Evolutionary conservation across 2,113 vertebrate species (phyloP).

Genomic region (Rutilus rutilus): DNA sequence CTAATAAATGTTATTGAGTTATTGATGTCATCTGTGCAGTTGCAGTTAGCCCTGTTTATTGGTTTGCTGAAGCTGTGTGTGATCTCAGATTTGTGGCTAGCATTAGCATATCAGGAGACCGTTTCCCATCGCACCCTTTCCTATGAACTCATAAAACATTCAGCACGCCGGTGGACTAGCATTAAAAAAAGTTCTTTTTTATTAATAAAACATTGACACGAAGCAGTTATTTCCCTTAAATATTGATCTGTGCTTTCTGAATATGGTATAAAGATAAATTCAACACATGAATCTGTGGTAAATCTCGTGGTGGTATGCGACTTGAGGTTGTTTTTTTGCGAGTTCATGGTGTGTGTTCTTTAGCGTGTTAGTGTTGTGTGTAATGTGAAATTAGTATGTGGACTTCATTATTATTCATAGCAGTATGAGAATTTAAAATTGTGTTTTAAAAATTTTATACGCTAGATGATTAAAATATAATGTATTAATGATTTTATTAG

Average conservation of each 20-base stretch:
- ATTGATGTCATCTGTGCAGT: neutral
- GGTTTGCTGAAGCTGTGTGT: neutral
- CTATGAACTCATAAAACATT: constrained; percentile 36
- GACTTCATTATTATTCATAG: constrained; percentile 50
- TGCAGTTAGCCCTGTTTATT: neutral
- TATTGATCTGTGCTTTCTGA: constrained; percentile 47
- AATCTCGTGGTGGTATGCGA: neutral
- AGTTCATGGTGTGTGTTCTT: constrained; percentile 64
- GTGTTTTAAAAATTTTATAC: neutral
- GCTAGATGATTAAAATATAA: constrained; percentile 19
- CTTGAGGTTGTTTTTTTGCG: constrained; percentile 59
- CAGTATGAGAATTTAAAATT: neutral
- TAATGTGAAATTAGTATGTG: constrained; percentile 55
- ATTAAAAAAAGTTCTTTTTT: constrained; percentile 41
- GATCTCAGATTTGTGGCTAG: neutral
- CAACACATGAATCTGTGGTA: neutral
- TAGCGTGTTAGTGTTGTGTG: constrained; percentile 45
- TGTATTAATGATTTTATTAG: constrained; percentile 31
- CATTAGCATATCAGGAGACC: neutral
- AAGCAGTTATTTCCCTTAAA: constrained; percentile 57
- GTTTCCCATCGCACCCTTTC: neutral
- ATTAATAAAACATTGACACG: constrained; percentile 65
- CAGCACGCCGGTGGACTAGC: neutral
- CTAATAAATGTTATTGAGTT: neutral
- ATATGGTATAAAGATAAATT: constrained; percentile 37